phyloP scores from a whole-genome alignment of 2,113 vertebrate genomes.

The Crotophaga sulcirostris region DNA sequence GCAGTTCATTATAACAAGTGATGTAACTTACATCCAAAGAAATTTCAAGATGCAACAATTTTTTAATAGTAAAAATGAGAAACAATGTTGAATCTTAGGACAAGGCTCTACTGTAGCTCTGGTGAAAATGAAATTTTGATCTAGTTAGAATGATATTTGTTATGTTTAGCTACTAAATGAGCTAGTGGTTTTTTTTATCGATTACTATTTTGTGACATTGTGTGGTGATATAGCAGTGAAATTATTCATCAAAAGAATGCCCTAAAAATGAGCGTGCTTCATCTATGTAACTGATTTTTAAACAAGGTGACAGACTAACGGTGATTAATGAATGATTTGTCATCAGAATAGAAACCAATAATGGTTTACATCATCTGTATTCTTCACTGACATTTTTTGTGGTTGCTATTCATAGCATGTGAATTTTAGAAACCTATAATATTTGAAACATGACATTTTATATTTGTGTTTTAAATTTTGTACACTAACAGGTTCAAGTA shows the following conservation, averaged over 20 bases:
- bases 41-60: neutral
- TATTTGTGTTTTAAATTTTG: neutral
- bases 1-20: neutral
- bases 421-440: neutral
- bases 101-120: neutral
- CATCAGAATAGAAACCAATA: neutral
- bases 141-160: neutral
- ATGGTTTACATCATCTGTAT: neutral
- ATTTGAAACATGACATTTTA: neutral
- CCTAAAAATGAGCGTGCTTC: neutral
- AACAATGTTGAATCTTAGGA: neutral
- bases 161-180: neutral
- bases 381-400: neutral
- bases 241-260: neutral
- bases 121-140: neutral
- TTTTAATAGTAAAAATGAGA: conserved; percentile 8
- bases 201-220: neutral
- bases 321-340: neutral
- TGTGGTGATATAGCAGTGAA: neutral
- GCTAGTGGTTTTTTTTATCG: neutral
- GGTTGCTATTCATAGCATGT: neutral
- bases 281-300: neutral
- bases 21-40: neutral
- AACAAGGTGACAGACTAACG: neutral
- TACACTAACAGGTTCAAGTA: neutral